phyloP scores from a whole-genome alignment of 1,140 invertebrate species.

The Magallana ariakensis region DNA sequence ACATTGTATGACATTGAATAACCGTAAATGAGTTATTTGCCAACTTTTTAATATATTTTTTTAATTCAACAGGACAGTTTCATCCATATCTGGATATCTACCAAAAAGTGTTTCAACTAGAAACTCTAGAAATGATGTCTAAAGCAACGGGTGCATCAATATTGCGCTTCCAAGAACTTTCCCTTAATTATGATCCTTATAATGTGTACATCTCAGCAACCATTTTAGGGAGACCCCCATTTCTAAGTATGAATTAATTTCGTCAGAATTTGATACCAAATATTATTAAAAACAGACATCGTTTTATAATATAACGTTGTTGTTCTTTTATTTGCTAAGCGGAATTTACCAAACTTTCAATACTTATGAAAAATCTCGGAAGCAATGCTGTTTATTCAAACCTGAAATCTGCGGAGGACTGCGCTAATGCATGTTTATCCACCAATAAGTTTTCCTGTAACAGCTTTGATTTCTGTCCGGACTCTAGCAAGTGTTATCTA shows the following conservation, averaged over 20 bases:
- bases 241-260: slow-evolving; percentile 40
- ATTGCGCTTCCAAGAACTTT: slow-evolving; percentile 37
- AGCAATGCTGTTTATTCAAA: slow-evolving; percentile 33
- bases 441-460: slow-evolving; percentile 55
- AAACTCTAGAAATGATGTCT: slow-evolving; percentile 21
- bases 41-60: too few species aligned
- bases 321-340: not conserved
- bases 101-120: slow-evolving; percentile 38
- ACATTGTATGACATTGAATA: too few species aligned
- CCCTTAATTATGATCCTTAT: slow-evolving; percentile 46
- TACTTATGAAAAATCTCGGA: slow-evolving; percentile 38
- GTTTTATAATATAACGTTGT: too few species aligned
- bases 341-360: slow-evolving; percentile 49
- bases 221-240: slow-evolving; percentile 42
- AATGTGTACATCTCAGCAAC: slow-evolving; percentile 52
- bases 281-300: not conserved
- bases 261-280: not conserved
- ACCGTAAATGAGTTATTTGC: too few species aligned
- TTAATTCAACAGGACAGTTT: slow-evolving; percentile 38
- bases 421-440: slow-evolving; percentile 38
- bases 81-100: slow-evolving; percentile 54
- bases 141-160: slow-evolving; percentile 11
- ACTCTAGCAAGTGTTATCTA: slow-evolving; percentile 52
- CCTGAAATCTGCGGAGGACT: slow-evolving; percentile 41
- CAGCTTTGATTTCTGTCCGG: slow-evolving; percentile 62